Base-by-base conservation (phyloP, 1,140 invertebrate species). In the Drosophila navojoa region DNA sequence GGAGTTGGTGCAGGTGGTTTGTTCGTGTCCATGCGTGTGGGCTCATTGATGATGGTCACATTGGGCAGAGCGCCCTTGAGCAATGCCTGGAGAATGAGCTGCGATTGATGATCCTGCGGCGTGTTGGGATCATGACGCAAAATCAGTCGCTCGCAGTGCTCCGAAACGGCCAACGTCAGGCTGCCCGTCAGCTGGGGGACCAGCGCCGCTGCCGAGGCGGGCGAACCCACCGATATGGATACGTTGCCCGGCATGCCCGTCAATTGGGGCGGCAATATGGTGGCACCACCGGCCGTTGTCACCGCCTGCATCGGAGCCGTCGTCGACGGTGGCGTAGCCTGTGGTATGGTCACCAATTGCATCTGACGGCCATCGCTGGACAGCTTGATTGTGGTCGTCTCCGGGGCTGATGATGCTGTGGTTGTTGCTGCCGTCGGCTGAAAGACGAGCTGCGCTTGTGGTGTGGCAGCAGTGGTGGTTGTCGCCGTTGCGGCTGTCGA, bases 11-110 rank as follows among this genome's bases (percentile, higher is more conserved):
- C 57, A 70, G 71, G 38, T 7, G 63, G 44, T 42, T 81, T 81
- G 45, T 54, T 89, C 13, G 55, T 25, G 35, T 90, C 86, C 16
- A 89, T 58, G 9, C 84, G 81, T 2, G 84, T 85, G 10, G 91
- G 90, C 45, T 92, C 91, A 63, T 92, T 92, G 52, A 92, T 91
- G n/a, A 92, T 91, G 27, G 91, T 92, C 11, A 92, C 76, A 76
- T 92, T 92, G 50, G 90, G 90, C 58, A 92, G 54, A 1, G 91
- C 90, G 1, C 91, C 91, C 42, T 91, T 92, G 7, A 92, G 61
- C 60, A 92, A 64, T 2, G 91, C 91, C 50, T 92, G 91, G 44
- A 92, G 38, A 42, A 92, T 91, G 1, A 91, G 63, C 67, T 92
- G 91, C 27, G 91, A 92, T 44, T 92, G 91, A 44, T 91, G 81